phyloP scores from a whole-genome alignment of 1,140 invertebrate species.

The Lasioglossum baleicum region DNA sequence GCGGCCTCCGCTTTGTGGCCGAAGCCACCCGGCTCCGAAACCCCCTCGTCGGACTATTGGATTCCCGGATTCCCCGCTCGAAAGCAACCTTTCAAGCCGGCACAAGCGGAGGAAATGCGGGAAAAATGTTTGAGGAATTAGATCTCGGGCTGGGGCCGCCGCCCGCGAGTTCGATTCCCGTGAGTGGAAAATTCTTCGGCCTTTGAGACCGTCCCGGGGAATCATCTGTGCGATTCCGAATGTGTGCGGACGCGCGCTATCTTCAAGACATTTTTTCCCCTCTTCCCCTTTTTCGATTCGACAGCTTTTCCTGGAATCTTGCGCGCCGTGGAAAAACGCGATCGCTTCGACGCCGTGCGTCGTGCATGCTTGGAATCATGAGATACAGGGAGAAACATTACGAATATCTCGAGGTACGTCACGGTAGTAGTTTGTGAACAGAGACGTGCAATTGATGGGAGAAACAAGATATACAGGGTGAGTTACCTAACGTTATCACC shows the following conservation, averaged over 20 bases:
- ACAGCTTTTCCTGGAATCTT: no score
- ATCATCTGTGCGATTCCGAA: neutral
- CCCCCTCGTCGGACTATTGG: neutral
- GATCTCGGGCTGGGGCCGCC: neutral
- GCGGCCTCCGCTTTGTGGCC: neutral
- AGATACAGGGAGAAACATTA: no score
- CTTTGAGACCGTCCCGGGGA: neutral
- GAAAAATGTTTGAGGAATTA: neutral
- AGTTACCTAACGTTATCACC: no score
- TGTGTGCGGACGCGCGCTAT: neutral
- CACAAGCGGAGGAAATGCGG: neutral
- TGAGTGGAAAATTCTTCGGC: neutral
- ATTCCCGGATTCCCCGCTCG: neutral
- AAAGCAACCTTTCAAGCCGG: neutral
- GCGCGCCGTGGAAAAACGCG: no score
- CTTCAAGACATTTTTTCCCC: neutral
- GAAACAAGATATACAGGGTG: no score
- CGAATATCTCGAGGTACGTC: no score
- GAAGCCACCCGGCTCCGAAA: no score
- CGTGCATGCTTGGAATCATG: no score
- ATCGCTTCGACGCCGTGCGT: no score
- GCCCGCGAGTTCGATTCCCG: neutral
- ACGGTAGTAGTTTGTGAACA: no score
- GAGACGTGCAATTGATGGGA: no score
- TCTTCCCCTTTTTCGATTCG: no score